Evolutionary conservation across 1,140 invertebrate species (phyloP).

Genomic region (Catajapyx aquilonaris): DNA sequence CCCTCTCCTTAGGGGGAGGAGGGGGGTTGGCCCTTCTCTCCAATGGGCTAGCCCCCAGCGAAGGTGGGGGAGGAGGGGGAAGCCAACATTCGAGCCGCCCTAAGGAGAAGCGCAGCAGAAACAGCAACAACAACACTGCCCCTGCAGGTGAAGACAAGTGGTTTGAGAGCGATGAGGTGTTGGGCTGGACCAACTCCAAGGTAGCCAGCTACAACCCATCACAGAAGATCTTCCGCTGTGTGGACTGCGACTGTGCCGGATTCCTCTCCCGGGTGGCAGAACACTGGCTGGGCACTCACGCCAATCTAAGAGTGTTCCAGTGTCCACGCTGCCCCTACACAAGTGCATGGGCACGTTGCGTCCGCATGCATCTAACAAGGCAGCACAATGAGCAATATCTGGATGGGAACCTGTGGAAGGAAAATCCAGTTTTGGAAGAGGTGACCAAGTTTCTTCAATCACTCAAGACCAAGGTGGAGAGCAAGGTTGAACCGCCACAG

Average conservation of each 20-base stretch:
- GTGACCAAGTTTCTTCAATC: conserved; percentile 44
- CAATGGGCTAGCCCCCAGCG: not conserved
- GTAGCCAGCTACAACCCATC: conserved; percentile 46
- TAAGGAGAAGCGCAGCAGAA: not conserved
- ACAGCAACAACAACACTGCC: not conserved
- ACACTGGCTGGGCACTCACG: conserved; percentile 63
- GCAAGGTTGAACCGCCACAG: conserved; percentile 14
- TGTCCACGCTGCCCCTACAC: conserved; percentile 49
- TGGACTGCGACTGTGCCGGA: conserved; percentile 54
- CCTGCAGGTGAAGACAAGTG: conserved; percentile 35
- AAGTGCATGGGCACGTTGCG: conserved; percentile 49
- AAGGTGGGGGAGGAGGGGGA: not conserved
- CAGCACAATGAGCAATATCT: conserved; percentile 32
- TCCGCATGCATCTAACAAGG: conserved; percentile 43
- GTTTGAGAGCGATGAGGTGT: conserved; percentile 39
- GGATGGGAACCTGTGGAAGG: conserved; percentile 27
- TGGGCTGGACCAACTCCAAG: conserved; percentile 45
- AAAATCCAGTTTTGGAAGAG: conserved; percentile 51
- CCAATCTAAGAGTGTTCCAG: conserved; percentile 45
- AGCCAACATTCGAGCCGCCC: conserved; percentile 1
- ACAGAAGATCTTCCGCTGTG: conserved; percentile 48
- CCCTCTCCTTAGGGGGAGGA: conserved; percentile 4
- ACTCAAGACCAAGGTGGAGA: conserved; percentile 37
- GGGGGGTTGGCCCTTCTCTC: conserved; percentile 7
- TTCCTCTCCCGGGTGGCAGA: conserved; percentile 56